Evolutionary conservation across 2,888 invertebrate species (phyloP).

Genomic region (Cryptocheilus praepositus): DNA sequence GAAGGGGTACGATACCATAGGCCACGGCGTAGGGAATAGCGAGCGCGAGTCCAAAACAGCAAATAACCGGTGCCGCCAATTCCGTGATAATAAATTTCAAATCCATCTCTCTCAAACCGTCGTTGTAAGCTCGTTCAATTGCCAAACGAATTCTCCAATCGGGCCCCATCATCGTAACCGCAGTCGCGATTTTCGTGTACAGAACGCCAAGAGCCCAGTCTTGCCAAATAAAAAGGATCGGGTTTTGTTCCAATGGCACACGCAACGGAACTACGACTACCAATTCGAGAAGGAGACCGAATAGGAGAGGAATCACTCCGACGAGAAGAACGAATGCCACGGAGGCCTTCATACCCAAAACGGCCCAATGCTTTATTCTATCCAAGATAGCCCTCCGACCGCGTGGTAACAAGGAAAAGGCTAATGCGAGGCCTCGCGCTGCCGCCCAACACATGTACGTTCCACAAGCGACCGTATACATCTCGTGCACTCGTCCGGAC

Average conservation of each 20-base stretch:
- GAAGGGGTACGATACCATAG: slow-evolving; percentile 84
- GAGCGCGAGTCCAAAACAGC: slow-evolving; percentile 91
- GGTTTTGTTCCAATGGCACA: slow-evolving; percentile 94
- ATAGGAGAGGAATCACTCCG: slow-evolving; percentile 92
- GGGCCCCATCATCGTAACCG: slow-evolving; percentile 97
- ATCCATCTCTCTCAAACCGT: slow-evolving; percentile 95
- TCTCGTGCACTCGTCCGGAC: slow-evolving; percentile 89
- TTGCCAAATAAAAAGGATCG: slow-evolving; percentile 92
- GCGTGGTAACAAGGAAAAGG: slow-evolving; percentile 92
- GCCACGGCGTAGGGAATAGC: slow-evolving; percentile 95
- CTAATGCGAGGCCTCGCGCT: slow-evolving; percentile 88
- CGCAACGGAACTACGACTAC: slow-evolving; percentile 94
- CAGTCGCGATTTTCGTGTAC: slow-evolving; percentile 98
- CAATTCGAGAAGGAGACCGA: slow-evolving; percentile 93
- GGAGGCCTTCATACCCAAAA: slow-evolving; percentile 84
- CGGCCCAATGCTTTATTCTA: slow-evolving; percentile 84
- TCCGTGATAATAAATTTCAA: slow-evolving; percentile 89
- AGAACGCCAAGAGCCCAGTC: slow-evolving; percentile 99
- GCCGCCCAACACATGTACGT: slow-evolving; percentile 96
- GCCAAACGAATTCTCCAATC: slow-evolving; percentile 95
- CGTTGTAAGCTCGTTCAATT: slow-evolving; percentile 94
- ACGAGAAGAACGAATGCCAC: slow-evolving; percentile 87
- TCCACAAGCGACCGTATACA: slow-evolving; percentile 96
- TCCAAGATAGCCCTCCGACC: slow-evolving; percentile 87
- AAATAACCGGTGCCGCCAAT: slow-evolving; percentile 92